These are phyloP conservation scores for Chrysaora quinquecirrha DNA, from an alignment of 30 jellyfish, hydroid and myxozoan genomes.

Conservation along the genomic window DNA sequence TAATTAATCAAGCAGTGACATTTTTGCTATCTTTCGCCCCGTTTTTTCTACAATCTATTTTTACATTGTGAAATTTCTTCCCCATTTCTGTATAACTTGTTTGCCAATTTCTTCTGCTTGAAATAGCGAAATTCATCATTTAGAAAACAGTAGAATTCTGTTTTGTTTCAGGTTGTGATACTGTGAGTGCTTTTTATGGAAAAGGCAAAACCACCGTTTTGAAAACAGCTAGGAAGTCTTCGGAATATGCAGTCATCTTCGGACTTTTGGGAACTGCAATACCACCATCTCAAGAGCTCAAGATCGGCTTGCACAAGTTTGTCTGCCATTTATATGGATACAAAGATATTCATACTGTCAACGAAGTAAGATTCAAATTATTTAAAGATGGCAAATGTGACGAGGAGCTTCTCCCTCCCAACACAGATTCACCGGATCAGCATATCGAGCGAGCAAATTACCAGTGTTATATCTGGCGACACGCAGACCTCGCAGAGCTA, in stretches of 20 bases:
- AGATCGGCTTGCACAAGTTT: slow-evolving; percentile 14
- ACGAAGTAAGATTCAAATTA: slow-evolving; percentile 21
- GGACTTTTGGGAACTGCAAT: slow-evolving; percentile 17
- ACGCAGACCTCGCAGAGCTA: slow-evolving; percentile 29
- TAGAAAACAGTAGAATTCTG: too few species aligned
- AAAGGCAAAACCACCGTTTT: slow-evolving; percentile 36
- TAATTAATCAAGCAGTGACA: too few species aligned
- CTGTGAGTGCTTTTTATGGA: slow-evolving; percentile 49
- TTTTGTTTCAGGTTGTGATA: slow-evolving; percentile 66
- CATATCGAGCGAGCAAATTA: slow-evolving; percentile 59
- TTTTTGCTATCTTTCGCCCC: too few species aligned
- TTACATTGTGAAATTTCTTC: too few species aligned
- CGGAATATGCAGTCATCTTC: slow-evolving; percentile 19
- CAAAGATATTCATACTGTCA: slow-evolving; percentile 32
- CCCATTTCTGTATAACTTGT: too few species aligned
- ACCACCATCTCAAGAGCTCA: slow-evolving; percentile 15
- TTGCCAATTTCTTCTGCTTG: background rate
- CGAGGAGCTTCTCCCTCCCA: slow-evolving; percentile 77
- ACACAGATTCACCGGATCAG: slow-evolving; percentile 36
- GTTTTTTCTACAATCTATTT: too few species aligned
- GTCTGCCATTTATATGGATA: slow-evolving; percentile 52
- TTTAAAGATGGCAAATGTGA: slow-evolving; percentile 55
- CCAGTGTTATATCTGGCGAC: slow-evolving; percentile 72
- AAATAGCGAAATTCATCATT: too few species aligned
- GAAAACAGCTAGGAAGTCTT: slow-evolving; percentile 30